Evolutionary conservation across 1,140 invertebrate genomes (phyloP).

Genomic region (Cryptotermes secundus): DNA sequence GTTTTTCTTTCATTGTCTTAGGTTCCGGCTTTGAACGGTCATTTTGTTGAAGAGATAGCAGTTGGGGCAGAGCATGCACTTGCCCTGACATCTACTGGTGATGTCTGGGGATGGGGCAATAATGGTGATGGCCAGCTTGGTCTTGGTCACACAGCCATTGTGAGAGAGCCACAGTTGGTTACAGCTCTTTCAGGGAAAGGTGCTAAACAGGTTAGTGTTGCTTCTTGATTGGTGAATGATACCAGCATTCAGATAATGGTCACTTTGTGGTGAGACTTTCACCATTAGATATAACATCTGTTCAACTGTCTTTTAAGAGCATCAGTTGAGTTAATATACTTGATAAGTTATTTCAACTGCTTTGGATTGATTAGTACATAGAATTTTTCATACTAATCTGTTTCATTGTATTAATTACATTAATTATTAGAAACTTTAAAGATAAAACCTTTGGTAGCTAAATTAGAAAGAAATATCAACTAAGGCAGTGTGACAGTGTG

Average conservation of each 20-base stretch:
- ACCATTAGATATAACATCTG: background rate
- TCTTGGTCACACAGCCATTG: slow-evolving; percentile 55
- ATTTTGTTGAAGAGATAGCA: slow-evolving; percentile 60
- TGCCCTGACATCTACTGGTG: slow-evolving; percentile 57
- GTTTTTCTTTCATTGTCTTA: slow-evolving; percentile 36
- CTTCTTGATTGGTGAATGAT: background rate
- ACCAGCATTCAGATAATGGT: background rate
- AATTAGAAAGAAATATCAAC: too few relatives aligned
- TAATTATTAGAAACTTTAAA: too few relatives aligned
- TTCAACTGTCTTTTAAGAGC: too few relatives aligned
- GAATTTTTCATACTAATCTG: too few relatives aligned
- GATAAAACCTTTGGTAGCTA: too few relatives aligned
- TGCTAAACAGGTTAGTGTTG: slow-evolving; percentile 55
- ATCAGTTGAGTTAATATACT: too few relatives aligned
- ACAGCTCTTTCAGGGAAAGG: slow-evolving; percentile 55
- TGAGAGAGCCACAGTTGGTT: slow-evolving; percentile 59
- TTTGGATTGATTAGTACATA: too few relatives aligned
- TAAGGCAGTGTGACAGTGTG: too few relatives aligned
- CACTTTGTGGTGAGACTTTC: background rate
- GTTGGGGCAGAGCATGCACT: slow-evolving; percentile 65
- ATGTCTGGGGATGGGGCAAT: slow-evolving; percentile 67
- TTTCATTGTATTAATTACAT: too few relatives aligned
- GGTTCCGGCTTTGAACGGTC: slow-evolving; percentile 51
- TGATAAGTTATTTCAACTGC: too few relatives aligned
- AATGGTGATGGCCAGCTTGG: slow-evolving; percentile 66